Conservation (phyloP, 2,888 invertebrate species). For the Synergus umbraculus region DNA sequence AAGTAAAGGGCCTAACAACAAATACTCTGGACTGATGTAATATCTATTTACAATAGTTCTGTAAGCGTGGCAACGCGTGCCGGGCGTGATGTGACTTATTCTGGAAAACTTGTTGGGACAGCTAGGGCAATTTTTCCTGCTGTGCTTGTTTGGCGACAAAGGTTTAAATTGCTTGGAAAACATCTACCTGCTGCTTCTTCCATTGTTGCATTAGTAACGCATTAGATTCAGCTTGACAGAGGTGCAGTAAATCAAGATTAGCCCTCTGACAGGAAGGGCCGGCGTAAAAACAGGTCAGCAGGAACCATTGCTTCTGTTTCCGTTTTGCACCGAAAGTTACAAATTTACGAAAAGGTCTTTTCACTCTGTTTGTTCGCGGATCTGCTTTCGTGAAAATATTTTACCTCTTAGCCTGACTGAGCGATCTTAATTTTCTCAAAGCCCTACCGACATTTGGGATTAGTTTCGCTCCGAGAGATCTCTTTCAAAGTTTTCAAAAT, state of each 20-base stretch:
- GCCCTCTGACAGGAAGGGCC: slow-evolving; percentile 15
- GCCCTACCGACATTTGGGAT: slow-evolving; percentile 5
- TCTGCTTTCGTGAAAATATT: slow-evolving; percentile 4
- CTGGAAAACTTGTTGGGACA: neutral
- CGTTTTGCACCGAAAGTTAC: slow-evolving; percentile 9
- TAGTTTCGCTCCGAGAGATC: slow-evolving; percentile 8
- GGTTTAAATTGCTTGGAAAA: slow-evolving; percentile 44
- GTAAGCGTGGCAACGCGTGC: slow-evolving; percentile 61
- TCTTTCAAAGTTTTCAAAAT: neutral
- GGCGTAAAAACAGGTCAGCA: slow-evolving; percentile 30
- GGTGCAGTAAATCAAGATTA: slow-evolving; percentile 59
- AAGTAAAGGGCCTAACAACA: neutral
- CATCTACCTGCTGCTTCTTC: slow-evolving; percentile 60
- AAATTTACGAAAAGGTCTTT: slow-evolving; percentile 45
- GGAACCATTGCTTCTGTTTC: slow-evolving; percentile 16
- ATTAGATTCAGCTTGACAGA: slow-evolving; percentile 21
- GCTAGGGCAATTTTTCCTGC: slow-evolving; percentile 26
- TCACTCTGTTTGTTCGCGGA: neutral
- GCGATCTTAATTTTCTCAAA: slow-evolving; percentile 5
- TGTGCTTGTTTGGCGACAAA: slow-evolving; percentile 52
- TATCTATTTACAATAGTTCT: slow-evolving; percentile 13
- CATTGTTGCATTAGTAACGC: slow-evolving; percentile 56
- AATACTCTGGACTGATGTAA: neutral
- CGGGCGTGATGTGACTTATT: slow-evolving; percentile 49
- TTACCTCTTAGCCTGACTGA: slow-evolving; percentile 22